Evolutionary conservation across 2,797 vertebrate species (phyloP).

Genomic region (Poecilia velifera): DNA sequence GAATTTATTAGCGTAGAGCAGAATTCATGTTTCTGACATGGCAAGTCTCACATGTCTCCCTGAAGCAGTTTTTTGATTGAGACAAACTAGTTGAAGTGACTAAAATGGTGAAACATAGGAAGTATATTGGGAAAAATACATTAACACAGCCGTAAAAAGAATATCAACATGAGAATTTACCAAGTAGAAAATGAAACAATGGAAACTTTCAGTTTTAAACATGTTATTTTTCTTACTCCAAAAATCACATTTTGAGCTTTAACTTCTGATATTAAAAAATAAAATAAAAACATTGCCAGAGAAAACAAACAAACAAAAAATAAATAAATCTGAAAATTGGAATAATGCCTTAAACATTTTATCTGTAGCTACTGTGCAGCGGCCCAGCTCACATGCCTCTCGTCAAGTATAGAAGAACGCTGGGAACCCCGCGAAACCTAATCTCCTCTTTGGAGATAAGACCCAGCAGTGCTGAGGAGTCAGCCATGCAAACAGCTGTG

Average conservation of each 20-base stretch:
- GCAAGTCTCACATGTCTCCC: neutral
- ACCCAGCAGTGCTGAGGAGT: slow-evolving; percentile 69
- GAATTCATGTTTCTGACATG: neutral
- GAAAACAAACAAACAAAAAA: neutral
- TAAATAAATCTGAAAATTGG: slow-evolving; percentile 11
- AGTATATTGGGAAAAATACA: neutral
- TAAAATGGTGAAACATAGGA: neutral
- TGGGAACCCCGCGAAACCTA: slow-evolving; percentile 68
- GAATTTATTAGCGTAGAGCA: neutral
- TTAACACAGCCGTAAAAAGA: neutral
- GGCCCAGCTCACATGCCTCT: slow-evolving; percentile 60
- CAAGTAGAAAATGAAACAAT: neutral
- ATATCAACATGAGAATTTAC: slow-evolving; percentile 4
- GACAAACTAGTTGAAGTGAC: neutral
- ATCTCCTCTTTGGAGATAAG: slow-evolving; percentile 78
- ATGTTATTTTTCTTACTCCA: neutral
- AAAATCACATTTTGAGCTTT: slow-evolving; percentile 2
- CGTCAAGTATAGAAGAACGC: slow-evolving; percentile 51
- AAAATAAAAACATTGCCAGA: slow-evolving; percentile 27
- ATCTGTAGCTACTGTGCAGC: slow-evolving; percentile 56
- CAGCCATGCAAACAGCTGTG: slow-evolving; percentile 77
- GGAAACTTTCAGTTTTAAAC: neutral
- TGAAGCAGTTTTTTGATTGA: neutral
- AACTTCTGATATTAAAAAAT: slow-evolving; percentile 10
- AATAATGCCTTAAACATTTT: slow-evolving; percentile 58